A percentile compares a stretch with the other conserved stretches of the same genome.
phyloP scores from a whole-genome alignment of 2,113 vertebrate species.

The Dromaius novaehollandiae region DNA sequence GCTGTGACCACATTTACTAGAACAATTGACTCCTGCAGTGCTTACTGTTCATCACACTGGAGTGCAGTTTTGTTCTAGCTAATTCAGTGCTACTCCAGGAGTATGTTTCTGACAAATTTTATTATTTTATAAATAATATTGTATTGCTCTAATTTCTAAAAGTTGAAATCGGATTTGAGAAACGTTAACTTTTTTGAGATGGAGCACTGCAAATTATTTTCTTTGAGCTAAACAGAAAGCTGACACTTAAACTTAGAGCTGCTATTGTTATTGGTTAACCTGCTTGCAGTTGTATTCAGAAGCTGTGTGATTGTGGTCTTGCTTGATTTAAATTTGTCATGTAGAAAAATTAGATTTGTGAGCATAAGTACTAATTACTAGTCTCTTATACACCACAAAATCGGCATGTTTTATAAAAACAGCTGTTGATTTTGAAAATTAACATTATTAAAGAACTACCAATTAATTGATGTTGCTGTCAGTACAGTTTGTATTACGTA shows the following conservation, averaged over 20 bases:
- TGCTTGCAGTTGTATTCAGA: neutral
- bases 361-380: neutral
- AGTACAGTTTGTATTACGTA: neutral
- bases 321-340: neutral
- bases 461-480: neutral
- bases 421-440: neutral
- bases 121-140: neutral
- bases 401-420: neutral
- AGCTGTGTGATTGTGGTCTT: neutral
- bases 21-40: neutral
- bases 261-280: neutral
- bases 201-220: neutral
- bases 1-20: neutral
- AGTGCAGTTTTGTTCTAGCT: neutral
- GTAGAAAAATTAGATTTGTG: neutral
- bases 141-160: neutral
- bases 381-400: neutral
- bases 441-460: neutral
- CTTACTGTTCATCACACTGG: neutral
- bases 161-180: neutral
- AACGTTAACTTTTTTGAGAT: neutral
- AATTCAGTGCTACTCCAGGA: neutral
- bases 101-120: neutral
- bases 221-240: neutral
- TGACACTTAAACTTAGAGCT: neutral